Conservation (phyloP, 2,888 invertebrate species). For the Cetonia aurata region DNA sequence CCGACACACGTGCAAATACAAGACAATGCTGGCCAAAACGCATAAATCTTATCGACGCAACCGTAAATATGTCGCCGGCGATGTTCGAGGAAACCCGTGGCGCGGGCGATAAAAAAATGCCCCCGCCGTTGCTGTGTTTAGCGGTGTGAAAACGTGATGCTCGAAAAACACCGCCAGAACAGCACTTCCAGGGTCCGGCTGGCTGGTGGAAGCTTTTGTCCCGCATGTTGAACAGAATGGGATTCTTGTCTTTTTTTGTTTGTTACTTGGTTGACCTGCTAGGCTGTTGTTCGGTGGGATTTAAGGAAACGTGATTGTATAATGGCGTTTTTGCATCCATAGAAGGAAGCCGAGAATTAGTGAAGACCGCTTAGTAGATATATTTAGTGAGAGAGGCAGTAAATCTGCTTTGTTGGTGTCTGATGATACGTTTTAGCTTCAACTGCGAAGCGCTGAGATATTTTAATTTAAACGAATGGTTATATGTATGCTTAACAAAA, state of each 20-base stretch:
- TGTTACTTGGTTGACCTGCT: not conserved
- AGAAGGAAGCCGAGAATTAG: not conserved
- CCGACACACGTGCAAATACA: slow-evolving; percentile 32
- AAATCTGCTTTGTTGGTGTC: no score
- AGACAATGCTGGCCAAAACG: slow-evolving; percentile 28
- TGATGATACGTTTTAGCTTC: no score
- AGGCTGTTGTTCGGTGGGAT: not conserved
- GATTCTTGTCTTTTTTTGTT: slow-evolving; percentile 22
- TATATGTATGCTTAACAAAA: no score
- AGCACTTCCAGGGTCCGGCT: not conserved
- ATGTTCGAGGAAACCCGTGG: slow-evolving; percentile 32
- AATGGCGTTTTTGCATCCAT: not conserved
- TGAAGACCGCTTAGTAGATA: no score
- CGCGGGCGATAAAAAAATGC: slow-evolving; percentile 21
- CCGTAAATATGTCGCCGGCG: slow-evolving; percentile 34
- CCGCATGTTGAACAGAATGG: slow-evolving; percentile 1
- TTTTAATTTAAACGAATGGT: no score
- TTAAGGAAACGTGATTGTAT: slow-evolving; percentile 28
- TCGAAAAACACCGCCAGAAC: slow-evolving; percentile 22
- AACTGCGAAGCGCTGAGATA: no score
- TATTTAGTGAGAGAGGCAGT: no score
- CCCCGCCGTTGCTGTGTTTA: slow-evolving; percentile 26
- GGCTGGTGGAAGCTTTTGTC: slow-evolving; percentile 17
- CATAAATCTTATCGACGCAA: slow-evolving; percentile 29
- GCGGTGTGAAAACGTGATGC: slow-evolving; percentile 26